phyloP scores from a whole-genome alignment of 2,888 invertebrate genomes.

The Candidula unifasciata region DNA sequence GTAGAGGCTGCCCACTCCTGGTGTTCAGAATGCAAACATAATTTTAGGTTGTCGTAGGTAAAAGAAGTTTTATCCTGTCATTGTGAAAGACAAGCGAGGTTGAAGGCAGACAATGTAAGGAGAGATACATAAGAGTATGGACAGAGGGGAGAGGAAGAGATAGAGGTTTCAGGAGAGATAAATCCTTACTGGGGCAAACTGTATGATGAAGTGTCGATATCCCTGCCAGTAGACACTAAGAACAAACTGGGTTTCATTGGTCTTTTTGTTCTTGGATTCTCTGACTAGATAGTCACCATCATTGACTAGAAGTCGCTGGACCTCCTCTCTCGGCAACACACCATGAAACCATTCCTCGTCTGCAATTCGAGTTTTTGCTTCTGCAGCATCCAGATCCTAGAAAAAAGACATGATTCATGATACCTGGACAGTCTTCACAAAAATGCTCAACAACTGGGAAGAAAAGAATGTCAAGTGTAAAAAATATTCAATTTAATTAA shows the following conservation, averaged over 20 bases:
- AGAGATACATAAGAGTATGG: not conserved
- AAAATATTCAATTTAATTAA: too few relatives aligned
- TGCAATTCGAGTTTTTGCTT: constrained; percentile 79
- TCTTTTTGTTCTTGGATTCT: constrained; percentile 82
- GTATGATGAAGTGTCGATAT: constrained; percentile 97
- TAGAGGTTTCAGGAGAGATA: not conserved
- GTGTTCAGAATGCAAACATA: too few relatives aligned
- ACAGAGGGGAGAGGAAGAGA: not conserved
- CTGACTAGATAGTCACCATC: constrained; percentile 96
- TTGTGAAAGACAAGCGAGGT: too few relatives aligned
- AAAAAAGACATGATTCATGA: not conserved
- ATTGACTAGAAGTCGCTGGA: constrained; percentile 90
- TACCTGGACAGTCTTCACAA: not conserved
- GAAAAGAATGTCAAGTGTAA: too few relatives aligned
- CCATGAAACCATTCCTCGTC: constrained; percentile 98
- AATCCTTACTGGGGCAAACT: constrained; percentile 90
- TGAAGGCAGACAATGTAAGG: constrained; percentile 9
- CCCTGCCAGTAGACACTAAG: constrained; percentile 97
- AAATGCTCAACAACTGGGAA: not conserved
- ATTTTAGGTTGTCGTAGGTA: too few relatives aligned
- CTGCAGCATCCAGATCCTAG: constrained; percentile 37
- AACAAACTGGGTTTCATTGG: constrained; percentile 87
- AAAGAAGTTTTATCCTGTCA: too few relatives aligned
- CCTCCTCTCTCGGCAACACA: constrained; percentile 95
- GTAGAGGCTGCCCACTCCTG: too few relatives aligned